Base-by-base conservation (phyloP, 2,113 vertebrate genomes). In the Thryonomys swinderianus region DNA sequence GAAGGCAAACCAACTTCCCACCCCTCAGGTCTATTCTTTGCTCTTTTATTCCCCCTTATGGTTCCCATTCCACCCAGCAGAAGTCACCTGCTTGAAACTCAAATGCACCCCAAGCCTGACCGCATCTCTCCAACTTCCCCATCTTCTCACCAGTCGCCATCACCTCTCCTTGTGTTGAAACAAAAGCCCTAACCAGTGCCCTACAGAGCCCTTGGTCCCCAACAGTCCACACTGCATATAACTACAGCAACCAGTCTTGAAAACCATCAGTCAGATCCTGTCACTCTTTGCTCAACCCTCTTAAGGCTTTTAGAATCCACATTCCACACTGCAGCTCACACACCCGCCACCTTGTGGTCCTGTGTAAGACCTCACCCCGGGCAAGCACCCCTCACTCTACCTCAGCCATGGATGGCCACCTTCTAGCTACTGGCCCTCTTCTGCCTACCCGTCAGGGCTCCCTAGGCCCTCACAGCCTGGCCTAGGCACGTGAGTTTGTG, bases 401-500 rank as follows among this genome's bases (percentile, higher is more conserved):
- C 10, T 57, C 21, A 40, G 51, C 16, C 84, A 30, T 6, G 1
- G 34, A 30, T 6, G 1, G 34, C 9, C 27, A 53, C 57, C 34
- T 23, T 55, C 51, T 11, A n/a, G 59, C 34, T 1, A 14, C 40
- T 42, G n/a, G 37, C 53, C 73, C 53, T 64, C 18, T 2, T n/a
- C 13, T 74, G 23, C 57, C n/a, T 45, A 8, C 27, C 18, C 57
- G n/a, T 20, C 87, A 64, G 9, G 40, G 79, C 2, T 1, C 57
- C 61, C 8, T 14, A 7, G 2, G 1, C 59, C 11, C 34, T 53
- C 40, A 21, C 51, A 2, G 34, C n/a, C 32, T 34, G 37, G 20
- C 25, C 4, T 21, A 2, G 5, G 3, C 14, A 16, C 10, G 10
- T 17, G 55, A 12, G 55, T 73, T 3, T n/a, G 16, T 13, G 8